phyloP scores from a whole-genome alignment of 2,113 vertebrate species.

The Perca flavescens region DNA sequence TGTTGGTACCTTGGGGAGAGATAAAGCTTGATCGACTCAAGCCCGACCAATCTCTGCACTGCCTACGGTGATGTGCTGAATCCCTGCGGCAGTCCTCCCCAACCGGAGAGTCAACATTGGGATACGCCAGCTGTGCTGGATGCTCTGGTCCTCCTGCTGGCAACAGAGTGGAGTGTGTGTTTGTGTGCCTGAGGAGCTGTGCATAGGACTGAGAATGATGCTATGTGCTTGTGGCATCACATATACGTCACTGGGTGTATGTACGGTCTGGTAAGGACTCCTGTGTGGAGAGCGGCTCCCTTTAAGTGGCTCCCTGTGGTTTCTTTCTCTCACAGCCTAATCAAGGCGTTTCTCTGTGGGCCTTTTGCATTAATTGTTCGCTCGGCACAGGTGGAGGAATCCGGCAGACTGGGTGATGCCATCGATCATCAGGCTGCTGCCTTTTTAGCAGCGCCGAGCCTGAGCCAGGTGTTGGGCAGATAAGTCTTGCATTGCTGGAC shows the following conservation, averaged over 20 bases:
- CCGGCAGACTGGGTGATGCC: slow-evolving; percentile 83
- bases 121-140: slow-evolving; percentile 68
- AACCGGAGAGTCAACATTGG: slow-evolving; percentile 73
- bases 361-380: slow-evolving; percentile 86
- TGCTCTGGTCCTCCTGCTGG: slow-evolving; percentile 66
- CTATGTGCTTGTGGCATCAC: slow-evolving; percentile 55
- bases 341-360: slow-evolving; percentile 83
- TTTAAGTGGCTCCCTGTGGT: slow-evolving; percentile 85
- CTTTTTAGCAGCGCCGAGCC: slow-evolving; percentile 74
- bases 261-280: slow-evolving; percentile 72
- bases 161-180: slow-evolving; percentile 38
- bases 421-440: slow-evolving; percentile 86
- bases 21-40: slow-evolving; percentile 82
- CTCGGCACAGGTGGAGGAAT: slow-evolving; percentile 87
- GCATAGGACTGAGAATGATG: slow-evolving; percentile 54
- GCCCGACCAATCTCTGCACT: slow-evolving; percentile 63
- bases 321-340: slow-evolving; percentile 83
- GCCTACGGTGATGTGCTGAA: slow-evolving; percentile 74
- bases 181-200: neutral
- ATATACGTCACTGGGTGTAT: slow-evolving; percentile 48
- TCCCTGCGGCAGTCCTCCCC: slow-evolving; percentile 63
- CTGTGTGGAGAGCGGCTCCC: slow-evolving; percentile 77
- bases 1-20: slow-evolving; percentile 75
- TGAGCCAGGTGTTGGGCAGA: slow-evolving; percentile 39
- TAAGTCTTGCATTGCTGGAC: neutral